Base-by-base conservation (phyloP, 2,797 vertebrate species). In the Anguilla obscura region DNA sequence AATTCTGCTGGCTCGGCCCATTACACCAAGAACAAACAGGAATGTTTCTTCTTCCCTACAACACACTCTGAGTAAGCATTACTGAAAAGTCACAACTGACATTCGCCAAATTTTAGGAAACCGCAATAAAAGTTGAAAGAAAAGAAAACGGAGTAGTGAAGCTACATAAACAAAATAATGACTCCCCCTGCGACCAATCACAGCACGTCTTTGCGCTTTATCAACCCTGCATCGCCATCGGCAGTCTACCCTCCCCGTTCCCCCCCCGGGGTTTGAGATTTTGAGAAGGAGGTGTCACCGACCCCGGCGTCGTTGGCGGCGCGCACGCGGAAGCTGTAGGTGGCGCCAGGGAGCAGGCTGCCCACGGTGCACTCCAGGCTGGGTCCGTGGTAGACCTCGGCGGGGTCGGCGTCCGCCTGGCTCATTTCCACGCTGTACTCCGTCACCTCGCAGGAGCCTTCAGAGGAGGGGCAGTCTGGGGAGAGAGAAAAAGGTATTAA, bases 391-490 rank as follows among this genome's bases (percentile, higher is more conserved):
- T 98, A 99, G 33, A 99, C 97, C 91, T 99, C 97, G 0, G 94
- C 94, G 2, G 96, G 95, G 0, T 95, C 94, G 0, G 93, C 89
- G 86, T 96, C 95, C 0, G 96, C 96, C 74, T 96, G 96, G 0
- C 96, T 96, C 96, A 99, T 98, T 94, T 99, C 98, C 93, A 99
- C 94, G 0, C 97, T 98, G 95, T 98, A 99, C 92, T 96, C 96
- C 0, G 96, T 97, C 89, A 97, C 92, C 63, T 97, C 96, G 89
- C 96, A 96, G 76, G 94, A 93, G 85, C 95, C 96, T 9, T 96
- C 95, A 7, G 95, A 96, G 10, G 90, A 89, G 1, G 94, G 93
- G 3, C 94, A 91, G 83, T 96, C 96, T 96, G 66, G 0, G 24
- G 63, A n/a, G n/a, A 69, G n/a, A 66, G 63, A 66, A 27, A 66